Base-by-base conservation (phyloP, 1,140 invertebrate genomes). In the Brachionus sp. region DNA sequence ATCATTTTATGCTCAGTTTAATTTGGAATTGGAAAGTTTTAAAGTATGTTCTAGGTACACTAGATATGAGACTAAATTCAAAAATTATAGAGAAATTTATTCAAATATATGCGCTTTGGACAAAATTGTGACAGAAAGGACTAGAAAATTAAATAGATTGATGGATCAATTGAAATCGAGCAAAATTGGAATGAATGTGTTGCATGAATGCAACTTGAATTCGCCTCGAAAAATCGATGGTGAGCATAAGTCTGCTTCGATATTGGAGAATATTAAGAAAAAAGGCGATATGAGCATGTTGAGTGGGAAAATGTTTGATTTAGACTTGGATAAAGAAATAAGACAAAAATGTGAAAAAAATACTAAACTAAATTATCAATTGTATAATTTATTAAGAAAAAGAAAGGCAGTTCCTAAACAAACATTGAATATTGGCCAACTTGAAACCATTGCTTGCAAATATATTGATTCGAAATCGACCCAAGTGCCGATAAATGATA, bases 321-420 rank as follows among this genome's bases (percentile, higher is more conserved):
- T 62, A 10, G 46, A 80, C 19, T 5, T 80, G n/a, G 50, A 66
- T 2, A 29, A 80, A 25, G 35, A 37, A 33, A 62, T 39, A 4
- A 62, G 37, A 4, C 9, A 80, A 80, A 80, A 44, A 62, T 62
- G 50, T 39, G 39, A 62, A 57, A 57, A 80, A 80, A 57, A 29
- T 35, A 12, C 50, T 62, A 80, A 37, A 80, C 19, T 66, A 19
- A 46, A 75, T 39, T 23, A 39, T 46, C 46, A 80, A 80, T 57
- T 80, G 77, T 80, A 62, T 44, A 33, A 62, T n/a, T 23, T 29
- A 42, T 25, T 80, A 35, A 35, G 33, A 37, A 80, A 62, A 62
- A 50, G 77, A n/a, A 80, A 80, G 13, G 9, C 16, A 37, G 39
- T 80, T 23, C 77, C 77, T 6, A 42, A 19, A 13, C 77, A 80